phyloP scores from a whole-genome alignment of 1,140 invertebrate species.

The Aphidius ervi region DNA sequence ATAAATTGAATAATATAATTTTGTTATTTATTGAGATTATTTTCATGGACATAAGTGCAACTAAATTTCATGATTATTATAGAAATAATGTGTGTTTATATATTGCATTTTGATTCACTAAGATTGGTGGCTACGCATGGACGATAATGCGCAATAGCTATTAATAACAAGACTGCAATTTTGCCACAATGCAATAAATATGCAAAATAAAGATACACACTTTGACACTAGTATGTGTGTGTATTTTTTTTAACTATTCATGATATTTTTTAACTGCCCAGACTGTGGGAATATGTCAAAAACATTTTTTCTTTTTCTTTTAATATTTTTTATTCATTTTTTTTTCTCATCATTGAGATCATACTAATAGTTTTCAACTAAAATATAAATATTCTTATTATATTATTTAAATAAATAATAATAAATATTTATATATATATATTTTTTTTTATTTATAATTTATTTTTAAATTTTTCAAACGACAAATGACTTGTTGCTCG shows the following conservation, averaged over 20 bases:
- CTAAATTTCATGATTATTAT: too few species aligned
- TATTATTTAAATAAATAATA: too few species aligned
- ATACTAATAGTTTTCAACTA: too few species aligned
- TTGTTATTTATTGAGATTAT: too few species aligned
- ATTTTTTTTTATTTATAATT: too few species aligned
- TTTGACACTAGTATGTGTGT: background rate
- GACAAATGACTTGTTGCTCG: too few species aligned
- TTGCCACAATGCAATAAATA: slow-evolving; percentile 21
- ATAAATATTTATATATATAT: too few species aligned
- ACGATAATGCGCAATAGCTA: slow-evolving; percentile 43
- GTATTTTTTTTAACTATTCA: slow-evolving; percentile 6
- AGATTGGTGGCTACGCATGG: slow-evolving; percentile 36
- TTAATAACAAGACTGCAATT: slow-evolving; percentile 34
- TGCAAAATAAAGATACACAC: slow-evolving; percentile 5
- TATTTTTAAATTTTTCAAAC: too few species aligned
- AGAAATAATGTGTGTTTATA: background rate
- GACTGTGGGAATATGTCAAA: slow-evolving; percentile 12
- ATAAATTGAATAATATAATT: too few species aligned
- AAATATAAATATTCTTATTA: too few species aligned
- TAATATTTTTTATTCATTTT: background rate
- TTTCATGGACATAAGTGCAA: too few species aligned
- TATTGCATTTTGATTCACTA: slow-evolving; percentile 37
- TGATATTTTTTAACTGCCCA: background rate
- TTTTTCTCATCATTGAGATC: background rate
- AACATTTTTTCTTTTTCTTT: slow-evolving; percentile 2